Percentiles rank a stretch among this genome's conserved stretches.
These are phyloP conservation scores for Rhinopomastus cyanomelas DNA, from an alignment of 2,113 vertebrate genomes.

Conservation along the genomic window DNA sequence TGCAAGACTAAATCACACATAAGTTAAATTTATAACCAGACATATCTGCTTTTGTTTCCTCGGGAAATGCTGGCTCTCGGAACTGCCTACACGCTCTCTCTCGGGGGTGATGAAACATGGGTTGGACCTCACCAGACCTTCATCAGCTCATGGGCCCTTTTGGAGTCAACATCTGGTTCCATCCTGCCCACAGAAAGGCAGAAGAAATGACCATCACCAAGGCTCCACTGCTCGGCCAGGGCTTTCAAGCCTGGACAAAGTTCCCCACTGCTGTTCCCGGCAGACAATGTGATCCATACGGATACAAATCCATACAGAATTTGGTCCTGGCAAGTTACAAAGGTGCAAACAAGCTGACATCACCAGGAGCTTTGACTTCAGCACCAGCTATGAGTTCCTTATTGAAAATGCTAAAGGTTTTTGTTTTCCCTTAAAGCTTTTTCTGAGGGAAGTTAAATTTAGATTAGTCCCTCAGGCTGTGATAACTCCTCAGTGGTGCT, in stretches of 20 bases:
- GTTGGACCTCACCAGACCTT: not conserved
- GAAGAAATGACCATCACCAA: not conserved
- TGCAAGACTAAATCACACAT: not conserved
- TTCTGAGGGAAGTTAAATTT: constrained; percentile 66
- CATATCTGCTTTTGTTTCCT: constrained; percentile 37
- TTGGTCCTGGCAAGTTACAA: constrained; percentile 52
- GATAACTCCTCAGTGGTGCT: constrained; percentile 70
- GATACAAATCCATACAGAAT: constrained; percentile 47
- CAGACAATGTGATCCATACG: not conserved
- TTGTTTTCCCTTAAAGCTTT: constrained; percentile 55
- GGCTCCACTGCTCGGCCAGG: not conserved
- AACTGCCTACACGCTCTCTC: not conserved
- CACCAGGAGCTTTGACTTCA: constrained; percentile 42
- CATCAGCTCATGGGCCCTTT: not conserved
- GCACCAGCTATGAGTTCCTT: constrained; percentile 46
- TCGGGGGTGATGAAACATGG: not conserved
- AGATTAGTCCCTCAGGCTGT: constrained; percentile 65
- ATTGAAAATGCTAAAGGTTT: constrained; percentile 46
- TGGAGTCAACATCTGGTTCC: not conserved
- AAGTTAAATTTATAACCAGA: constrained; percentile 34
- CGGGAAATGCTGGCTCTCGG: not conserved
- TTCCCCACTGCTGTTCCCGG: not conserved
- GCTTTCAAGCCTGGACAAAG: constrained; percentile 3
- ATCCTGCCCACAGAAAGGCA: not conserved
- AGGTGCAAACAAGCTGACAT: constrained; percentile 67